phyloP scores from a whole-genome alignment of 2,888 invertebrate species.

The Philaethria dido region DNA sequence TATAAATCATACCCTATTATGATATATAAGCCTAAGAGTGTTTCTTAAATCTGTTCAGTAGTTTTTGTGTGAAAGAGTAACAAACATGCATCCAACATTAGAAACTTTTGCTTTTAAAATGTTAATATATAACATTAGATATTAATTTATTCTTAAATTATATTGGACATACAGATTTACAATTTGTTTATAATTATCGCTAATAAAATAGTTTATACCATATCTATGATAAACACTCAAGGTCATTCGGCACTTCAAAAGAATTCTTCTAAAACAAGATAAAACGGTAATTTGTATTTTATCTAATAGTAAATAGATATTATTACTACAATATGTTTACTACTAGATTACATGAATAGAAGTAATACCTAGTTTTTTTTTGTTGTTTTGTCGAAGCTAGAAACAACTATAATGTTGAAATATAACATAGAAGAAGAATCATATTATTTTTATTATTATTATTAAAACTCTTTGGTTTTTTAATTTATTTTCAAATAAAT shows the following conservation, averaged over 20 bases:
- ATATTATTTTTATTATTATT: too few species aligned
- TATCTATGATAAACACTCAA: conserved; percentile 10
- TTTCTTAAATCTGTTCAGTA: too few species aligned
- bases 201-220: not conserved
- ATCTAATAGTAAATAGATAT: conserved; percentile 13
- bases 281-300: conserved; percentile 9
- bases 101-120: too few species aligned
- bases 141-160: not conserved
- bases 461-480: too few species aligned
- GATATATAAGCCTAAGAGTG: too few species aligned
- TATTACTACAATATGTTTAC: not conserved
- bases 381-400: not conserved
- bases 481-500: too few species aligned
- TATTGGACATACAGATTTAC: not conserved
- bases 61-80: too few species aligned
- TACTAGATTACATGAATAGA: not conserved
- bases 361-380: conserved; percentile 4
- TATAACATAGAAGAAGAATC: not conserved
- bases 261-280: conserved; percentile 10
- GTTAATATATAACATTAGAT: not conserved
- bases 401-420: not conserved
- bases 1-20: too few species aligned
- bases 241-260: conserved; percentile 10
- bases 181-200: not conserved
- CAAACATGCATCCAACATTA: too few species aligned